Conservation (phyloP, 2,797 vertebrate genomes). For the Florisuga fusca region DNA sequence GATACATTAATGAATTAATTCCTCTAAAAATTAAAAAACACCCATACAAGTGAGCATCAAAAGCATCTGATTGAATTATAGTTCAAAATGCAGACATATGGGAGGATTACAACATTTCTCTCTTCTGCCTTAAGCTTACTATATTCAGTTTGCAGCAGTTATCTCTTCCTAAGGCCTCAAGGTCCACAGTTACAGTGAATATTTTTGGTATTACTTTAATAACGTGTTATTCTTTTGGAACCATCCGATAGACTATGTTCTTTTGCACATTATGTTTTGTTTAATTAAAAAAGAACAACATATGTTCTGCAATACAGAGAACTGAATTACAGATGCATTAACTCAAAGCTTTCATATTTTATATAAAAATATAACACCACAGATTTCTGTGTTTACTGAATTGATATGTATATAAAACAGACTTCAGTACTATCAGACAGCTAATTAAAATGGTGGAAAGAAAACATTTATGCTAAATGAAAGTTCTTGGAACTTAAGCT, state of each 20-base stretch:
- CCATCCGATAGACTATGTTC: not conserved
- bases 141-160: not conserved
- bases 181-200: not conserved
- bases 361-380: conserved; percentile 66
- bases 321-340: conserved; percentile 61
- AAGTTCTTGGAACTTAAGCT: not conserved
- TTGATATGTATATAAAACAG: conserved; percentile 69
- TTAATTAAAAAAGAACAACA: conserved; percentile 51
- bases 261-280: conserved; percentile 13
- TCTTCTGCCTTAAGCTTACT: not conserved
- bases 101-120: not conserved
- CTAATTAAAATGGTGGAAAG: conserved; percentile 63
- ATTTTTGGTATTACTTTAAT: conserved; percentile 33
- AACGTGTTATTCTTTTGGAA: conserved; percentile 5
- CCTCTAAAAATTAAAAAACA: not conserved
- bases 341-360: conserved; percentile 70
- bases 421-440: conserved; percentile 57
- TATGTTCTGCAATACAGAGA: conserved; percentile 49
- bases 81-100: not conserved
- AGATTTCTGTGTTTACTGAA: conserved; percentile 71
- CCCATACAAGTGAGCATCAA: not conserved
- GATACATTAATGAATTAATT: not conserved
- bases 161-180: not conserved
- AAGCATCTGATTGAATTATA: not conserved
- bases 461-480: conserved; percentile 47